These are phyloP conservation scores for Myopa testacea DNA, from an alignment of 2,888 invertebrate species.

Conservation along the genomic window DNA sequence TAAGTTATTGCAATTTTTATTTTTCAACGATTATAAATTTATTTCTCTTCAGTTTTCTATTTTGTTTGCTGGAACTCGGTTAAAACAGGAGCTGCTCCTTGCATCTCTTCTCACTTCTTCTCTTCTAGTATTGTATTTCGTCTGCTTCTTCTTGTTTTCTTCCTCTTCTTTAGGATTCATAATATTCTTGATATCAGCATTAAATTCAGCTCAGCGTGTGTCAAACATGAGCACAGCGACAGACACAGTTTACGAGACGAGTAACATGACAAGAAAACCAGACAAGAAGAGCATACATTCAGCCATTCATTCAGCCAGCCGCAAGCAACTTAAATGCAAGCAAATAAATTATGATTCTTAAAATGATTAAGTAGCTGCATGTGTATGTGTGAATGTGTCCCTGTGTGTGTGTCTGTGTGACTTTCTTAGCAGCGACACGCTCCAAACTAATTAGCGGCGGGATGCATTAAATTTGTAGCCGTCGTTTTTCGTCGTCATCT, in stretches of 20 bases:
- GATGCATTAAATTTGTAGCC: slow-evolving; percentile 9
- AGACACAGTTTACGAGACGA: not conserved
- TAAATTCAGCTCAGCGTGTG: slow-evolving; percentile 6
- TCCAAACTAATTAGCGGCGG: slow-evolving; percentile 2
- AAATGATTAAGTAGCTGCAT: not conserved
- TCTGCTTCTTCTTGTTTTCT: too few species aligned
- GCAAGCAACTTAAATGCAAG: not conserved
- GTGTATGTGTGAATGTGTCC: not conserved
- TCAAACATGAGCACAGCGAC: too few species aligned
- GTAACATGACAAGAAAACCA: not conserved
- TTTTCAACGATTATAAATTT: too few species aligned
- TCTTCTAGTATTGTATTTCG: too few species aligned
- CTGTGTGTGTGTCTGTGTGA: not conserved
- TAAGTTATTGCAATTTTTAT: too few species aligned
- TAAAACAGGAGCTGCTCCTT: too few species aligned
- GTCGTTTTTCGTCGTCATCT: not conserved
- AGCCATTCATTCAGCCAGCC: not conserved
- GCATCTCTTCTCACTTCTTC: too few species aligned
- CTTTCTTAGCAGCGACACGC: not conserved
- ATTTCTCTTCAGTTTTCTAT: too few species aligned
- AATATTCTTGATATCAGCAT: not conserved
- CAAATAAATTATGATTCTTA: slow-evolving; percentile 6
- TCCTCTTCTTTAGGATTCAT: too few species aligned
- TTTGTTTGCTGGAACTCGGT: too few species aligned
- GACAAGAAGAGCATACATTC: not conserved